These are phyloP conservation scores for Branchipolynoe longqiensis DNA, from an alignment of 2,888 invertebrate species.

Conservation along the genomic window DNA sequence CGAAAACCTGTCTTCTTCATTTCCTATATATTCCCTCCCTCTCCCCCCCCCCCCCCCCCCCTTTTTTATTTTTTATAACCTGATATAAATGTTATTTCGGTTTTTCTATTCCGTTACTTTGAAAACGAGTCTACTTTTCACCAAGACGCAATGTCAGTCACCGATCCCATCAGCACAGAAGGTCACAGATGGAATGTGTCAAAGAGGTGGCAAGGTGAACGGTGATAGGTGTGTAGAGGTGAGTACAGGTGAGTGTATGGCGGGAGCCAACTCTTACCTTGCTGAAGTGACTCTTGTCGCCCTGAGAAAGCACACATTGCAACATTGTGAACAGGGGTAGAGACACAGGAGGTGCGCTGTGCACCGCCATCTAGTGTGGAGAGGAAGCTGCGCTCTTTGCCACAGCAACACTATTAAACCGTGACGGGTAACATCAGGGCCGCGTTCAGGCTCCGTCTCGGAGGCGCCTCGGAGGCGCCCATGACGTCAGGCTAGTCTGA, in stretches of 20 bases:
- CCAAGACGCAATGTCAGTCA: neutral
- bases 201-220: neutral
- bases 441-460: too few relatives aligned
- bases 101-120: neutral
- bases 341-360: too few relatives aligned
- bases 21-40: too few relatives aligned
- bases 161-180: neutral
- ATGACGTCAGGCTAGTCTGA: too few relatives aligned
- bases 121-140: neutral
- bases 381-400: too few relatives aligned
- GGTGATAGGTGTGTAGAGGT: neutral
- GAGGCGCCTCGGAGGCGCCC: too few relatives aligned
- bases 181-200: neutral
- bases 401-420: neutral
- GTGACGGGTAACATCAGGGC: neutral
- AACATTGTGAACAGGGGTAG: neutral
- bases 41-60: too few relatives aligned
- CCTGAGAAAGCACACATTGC: neutral
- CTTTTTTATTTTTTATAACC: too few relatives aligned
- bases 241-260: neutral
- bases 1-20: too few relatives aligned
- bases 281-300: conserved; percentile 25
- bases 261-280: neutral
- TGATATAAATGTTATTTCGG: too few relatives aligned
- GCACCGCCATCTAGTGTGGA: too few relatives aligned